Base-by-base conservation (phyloP, 2,113 vertebrate genomes). In the Ochotona curzoniae region DNA sequence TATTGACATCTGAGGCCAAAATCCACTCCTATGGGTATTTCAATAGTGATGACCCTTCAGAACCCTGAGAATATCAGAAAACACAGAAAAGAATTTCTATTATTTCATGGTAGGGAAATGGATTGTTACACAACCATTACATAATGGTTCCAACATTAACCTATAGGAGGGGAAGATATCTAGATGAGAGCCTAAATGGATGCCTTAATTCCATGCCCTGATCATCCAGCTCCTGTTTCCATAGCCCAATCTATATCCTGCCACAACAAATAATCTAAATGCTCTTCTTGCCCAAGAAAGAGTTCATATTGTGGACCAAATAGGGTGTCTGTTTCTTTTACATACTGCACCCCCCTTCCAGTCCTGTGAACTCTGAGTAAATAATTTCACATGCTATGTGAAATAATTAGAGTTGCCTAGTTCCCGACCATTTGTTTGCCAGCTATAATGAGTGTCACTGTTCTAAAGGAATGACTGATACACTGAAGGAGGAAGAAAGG, bases 401-500 rank as follows among this genome's bases (percentile, higher is more conserved):
- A 83, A 84, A 75, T 89, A 93, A 94, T 63, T 93, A 91, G 91
- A 84, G 84, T 93, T 93, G 93, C 92, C 89, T 82, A 87, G 89
- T 35, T 92, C 78, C 89, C 20, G 1, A 63, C 35, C 94, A 35
- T 84, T 95, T 96, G 94, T 97, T 91, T 87, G 69, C 35, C 87
- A 79, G 93, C 87, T 71, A 90, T 96, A 94, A 96, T 90, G 91
- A 94, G 67, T 63, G 91, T 85, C 93, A 79, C 89, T 96, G 94
- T 97, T 94, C 91, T 90, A 90, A 84, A 60, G 87, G 85, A 96
- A 84, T 82, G 95, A 91, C 91, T 90, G 89, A 94, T 93, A 25
- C 0, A 0, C 35, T 70, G 78, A 76, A 63, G 79, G 49, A 92
- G 67, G 30, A 81, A 94, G 92, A 78, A 75, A 69, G 61, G 76